A percentile compares a stretch with the other conserved stretches of the same genome.
These are phyloP conservation scores for Acleris emargana DNA, from an alignment of 2,888 invertebrate species.

Conservation along the genomic window DNA sequence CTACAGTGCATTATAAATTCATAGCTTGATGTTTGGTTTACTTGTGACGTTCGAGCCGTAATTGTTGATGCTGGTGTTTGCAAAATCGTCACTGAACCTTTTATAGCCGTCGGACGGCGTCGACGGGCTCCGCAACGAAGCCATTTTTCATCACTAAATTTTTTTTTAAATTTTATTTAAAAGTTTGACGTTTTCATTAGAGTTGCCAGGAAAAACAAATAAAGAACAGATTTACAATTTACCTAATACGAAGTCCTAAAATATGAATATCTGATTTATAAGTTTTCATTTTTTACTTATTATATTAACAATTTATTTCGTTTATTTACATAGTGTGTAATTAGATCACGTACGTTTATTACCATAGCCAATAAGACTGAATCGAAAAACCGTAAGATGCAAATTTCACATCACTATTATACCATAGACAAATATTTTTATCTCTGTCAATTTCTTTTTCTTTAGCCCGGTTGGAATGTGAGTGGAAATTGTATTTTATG, in stretches of 20 bases:
- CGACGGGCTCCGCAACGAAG: slow-evolving; percentile 82
- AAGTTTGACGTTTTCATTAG: slow-evolving; percentile 27
- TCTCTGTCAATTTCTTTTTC: slow-evolving; percentile 70
- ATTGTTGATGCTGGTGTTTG: slow-evolving; percentile 81
- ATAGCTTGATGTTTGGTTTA: slow-evolving; percentile 83
- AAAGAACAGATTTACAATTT: too few species aligned
- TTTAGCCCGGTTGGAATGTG: slow-evolving; percentile 79
- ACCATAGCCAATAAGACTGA: slow-evolving; percentile 35
- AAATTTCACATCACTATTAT: slow-evolving; percentile 41
- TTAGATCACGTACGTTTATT: not conserved
- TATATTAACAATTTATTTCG: not conserved
- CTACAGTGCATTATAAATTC: slow-evolving; percentile 77
- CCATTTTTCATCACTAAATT: slow-evolving; percentile 77
- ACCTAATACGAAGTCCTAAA: not conserved
- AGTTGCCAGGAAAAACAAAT: slow-evolving; percentile 1
- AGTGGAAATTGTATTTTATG: slow-evolving; percentile 68
- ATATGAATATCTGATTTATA: not conserved
- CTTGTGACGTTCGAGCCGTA: slow-evolving; percentile 86
- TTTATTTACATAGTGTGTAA: not conserved
- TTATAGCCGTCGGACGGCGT: slow-evolving; percentile 86
- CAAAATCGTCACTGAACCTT: slow-evolving; percentile 85
- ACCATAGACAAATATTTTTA: slow-evolving; percentile 52
- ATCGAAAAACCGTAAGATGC: slow-evolving; percentile 38
- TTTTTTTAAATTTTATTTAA: slow-evolving; percentile 44
- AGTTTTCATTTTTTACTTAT: not conserved